Conservation (phyloP, 2,113 vertebrate genomes). For the Aleadryas rufinucha region DNA sequence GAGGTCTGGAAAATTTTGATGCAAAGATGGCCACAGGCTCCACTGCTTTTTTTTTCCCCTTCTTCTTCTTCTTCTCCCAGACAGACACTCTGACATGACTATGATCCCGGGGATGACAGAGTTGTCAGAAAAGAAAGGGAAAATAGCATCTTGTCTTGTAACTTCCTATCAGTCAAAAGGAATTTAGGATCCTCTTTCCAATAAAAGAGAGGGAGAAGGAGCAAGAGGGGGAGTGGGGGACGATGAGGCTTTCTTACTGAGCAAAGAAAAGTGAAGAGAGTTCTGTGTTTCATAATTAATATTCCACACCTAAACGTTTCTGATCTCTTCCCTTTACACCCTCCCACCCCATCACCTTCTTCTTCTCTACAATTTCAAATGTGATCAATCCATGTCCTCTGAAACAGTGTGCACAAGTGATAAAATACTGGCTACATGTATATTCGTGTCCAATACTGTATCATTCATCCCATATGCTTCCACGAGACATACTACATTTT, state of each 20-base stretch:
- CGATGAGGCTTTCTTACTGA: conserved; percentile 22
- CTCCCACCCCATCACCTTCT: background rate
- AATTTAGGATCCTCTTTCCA: conserved; percentile 69
- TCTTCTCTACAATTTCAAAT: background rate
- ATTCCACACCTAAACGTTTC: conserved; percentile 36
- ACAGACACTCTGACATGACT: conserved; percentile 78
- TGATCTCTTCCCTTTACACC: background rate
- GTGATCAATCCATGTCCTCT: background rate
- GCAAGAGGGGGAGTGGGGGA: background rate
- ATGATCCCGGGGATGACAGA: conserved; percentile 82
- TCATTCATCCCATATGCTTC: background rate
- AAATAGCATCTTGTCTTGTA: conserved; percentile 76
- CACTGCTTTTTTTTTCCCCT: background rate
- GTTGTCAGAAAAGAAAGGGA: conserved; percentile 77
- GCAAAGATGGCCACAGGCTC: conserved; percentile 79
- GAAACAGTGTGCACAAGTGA: background rate
- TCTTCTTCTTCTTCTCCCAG: conserved; percentile 59
- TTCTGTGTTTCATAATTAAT: conserved; percentile 64
- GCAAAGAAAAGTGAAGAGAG: conserved; percentile 23
- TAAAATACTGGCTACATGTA: background rate
- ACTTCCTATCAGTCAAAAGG: conserved; percentile 73
- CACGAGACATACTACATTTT: background rate
- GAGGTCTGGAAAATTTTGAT: conserved; percentile 83
- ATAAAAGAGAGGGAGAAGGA: conserved; percentile 2
- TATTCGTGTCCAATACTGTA: background rate